Evolutionary conservation across 2,797 vertebrate genomes (phyloP).

Genomic region (Ataeniobius toweri): DNA sequence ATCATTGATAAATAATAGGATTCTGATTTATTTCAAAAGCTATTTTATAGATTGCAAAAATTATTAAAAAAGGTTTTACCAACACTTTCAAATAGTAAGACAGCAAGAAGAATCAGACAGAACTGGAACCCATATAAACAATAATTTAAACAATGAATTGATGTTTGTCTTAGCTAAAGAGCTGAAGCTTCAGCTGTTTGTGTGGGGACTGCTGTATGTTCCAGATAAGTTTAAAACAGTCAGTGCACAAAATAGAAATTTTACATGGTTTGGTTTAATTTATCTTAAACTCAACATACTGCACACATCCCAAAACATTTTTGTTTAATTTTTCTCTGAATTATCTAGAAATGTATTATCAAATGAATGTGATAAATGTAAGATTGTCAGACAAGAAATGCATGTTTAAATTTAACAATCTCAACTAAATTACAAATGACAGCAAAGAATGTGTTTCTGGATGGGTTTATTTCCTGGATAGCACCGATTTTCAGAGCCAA

Average conservation of each 20-base stretch:
- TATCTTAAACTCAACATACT: not conserved
- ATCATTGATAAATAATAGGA: not conserved
- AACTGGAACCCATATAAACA: slow-evolving; percentile 13
- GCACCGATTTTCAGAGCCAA: slow-evolving; percentile 34
- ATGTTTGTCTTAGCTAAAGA: slow-evolving; percentile 49
- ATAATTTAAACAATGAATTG: slow-evolving; percentile 33
- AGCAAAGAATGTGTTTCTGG: slow-evolving; percentile 1
- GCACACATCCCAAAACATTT: not conserved
- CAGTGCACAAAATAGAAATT: not conserved
- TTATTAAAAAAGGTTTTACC: not conserved
- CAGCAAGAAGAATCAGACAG: not conserved
- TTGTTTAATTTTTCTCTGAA: not conserved
- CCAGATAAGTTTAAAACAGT: slow-evolving; percentile 14
- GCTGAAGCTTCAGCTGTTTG: slow-evolving; percentile 57
- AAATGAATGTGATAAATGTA: not conserved
- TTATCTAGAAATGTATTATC: not conserved
- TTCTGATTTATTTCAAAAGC: not conserved
- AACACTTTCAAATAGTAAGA: not conserved
- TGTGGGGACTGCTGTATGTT: slow-evolving; percentile 38
- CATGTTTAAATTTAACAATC: too few relatives aligned
- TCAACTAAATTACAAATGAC: not conserved
- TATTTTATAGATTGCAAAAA: not conserved
- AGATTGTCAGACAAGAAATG: not conserved
- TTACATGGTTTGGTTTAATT: not conserved
- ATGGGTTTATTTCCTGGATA: slow-evolving; percentile 46